These are phyloP conservation scores for Aphidoletes aphidimyza DNA, from an alignment of 2,888 invertebrate species.

Conservation along the genomic window DNA sequence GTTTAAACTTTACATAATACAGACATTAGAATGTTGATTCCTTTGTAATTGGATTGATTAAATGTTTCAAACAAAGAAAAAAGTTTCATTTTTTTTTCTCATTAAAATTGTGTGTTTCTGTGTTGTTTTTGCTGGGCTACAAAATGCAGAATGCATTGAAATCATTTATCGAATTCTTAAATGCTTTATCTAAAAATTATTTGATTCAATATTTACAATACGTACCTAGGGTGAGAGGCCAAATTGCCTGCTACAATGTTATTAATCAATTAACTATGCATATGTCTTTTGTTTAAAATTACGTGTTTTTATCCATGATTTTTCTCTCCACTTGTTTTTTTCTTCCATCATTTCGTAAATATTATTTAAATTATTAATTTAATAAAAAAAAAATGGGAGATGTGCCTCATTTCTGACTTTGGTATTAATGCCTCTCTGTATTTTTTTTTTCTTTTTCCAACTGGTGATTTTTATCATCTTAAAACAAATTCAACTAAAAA, in stretches of 20 bases:
- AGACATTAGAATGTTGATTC: conserved; percentile 30
- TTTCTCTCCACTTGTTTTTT: not conserved
- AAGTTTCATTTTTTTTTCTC: not conserved
- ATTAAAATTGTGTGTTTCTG: not conserved
- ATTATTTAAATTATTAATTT: not conserved
- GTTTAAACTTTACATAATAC: conserved; percentile 22
- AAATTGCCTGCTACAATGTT: conserved; percentile 40
- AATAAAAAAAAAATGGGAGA: not conserved
- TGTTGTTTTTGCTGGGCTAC: not conserved
- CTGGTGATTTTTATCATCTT: not conserved
- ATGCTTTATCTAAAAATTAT: conserved; percentile 2
- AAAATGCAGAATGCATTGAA: not conserved
- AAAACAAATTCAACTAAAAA: conserved; percentile 44
- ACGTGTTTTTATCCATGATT: conserved; percentile 20
- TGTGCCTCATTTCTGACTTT: conserved; percentile 54
- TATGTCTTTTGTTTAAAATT: conserved; percentile 51
- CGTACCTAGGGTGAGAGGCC: conserved; percentile 21
- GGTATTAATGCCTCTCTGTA: conserved; percentile 55
- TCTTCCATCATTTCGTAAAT: not conserved
- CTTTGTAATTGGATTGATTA: not conserved
- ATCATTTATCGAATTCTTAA: not conserved
- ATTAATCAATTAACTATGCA: conserved; percentile 38
- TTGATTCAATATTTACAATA: conserved; percentile 19
- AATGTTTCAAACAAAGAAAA: too few relatives aligned
- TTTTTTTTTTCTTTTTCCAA: not conserved